phyloP scores from a whole-genome alignment of 2,113 vertebrate species.

The Odobenus rosmarus region DNA sequence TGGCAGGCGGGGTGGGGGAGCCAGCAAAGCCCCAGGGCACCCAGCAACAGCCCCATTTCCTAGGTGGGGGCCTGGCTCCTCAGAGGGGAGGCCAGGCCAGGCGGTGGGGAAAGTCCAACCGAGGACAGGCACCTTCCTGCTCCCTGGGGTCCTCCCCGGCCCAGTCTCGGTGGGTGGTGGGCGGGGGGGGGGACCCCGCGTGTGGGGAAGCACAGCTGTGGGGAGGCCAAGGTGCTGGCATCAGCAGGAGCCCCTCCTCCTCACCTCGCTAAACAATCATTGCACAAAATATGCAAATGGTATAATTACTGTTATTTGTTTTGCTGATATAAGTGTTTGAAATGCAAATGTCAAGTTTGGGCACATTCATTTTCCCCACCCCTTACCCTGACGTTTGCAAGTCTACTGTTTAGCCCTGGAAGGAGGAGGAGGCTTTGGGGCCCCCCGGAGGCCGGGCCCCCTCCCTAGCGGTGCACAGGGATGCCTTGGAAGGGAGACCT shows the following conservation, averaged over 20 bases:
- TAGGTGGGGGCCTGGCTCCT: background rate
- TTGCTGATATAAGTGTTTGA: constrained; percentile 84
- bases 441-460: background rate
- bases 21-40: background rate
- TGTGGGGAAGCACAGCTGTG: constrained; percentile 74
- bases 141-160: background rate
- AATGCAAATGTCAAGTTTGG: constrained; percentile 86
- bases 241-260: constrained; percentile 73
- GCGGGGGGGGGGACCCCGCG: background rate
- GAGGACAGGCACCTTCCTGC: background rate
- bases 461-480: background rate
- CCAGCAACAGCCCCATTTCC: background rate
- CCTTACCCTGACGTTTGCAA: constrained; percentile 73
- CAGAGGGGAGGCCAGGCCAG: background rate
- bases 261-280: constrained; percentile 80
- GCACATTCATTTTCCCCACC: constrained; percentile 27
- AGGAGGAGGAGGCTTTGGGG: constrained; percentile 66
- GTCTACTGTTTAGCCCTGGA: constrained; percentile 74
- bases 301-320: constrained; percentile 88
- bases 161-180: background rate
- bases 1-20: background rate
- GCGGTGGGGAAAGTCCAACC: rapidly evolving
- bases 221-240: constrained; percentile 44
- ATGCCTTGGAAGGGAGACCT: background rate
- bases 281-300: constrained; percentile 86